Evolutionary conservation across 2,888 invertebrate genomes (phyloP), one percentile per base, ranked within the genome.

Genomic region (Latrodectus hesperus): DNA sequence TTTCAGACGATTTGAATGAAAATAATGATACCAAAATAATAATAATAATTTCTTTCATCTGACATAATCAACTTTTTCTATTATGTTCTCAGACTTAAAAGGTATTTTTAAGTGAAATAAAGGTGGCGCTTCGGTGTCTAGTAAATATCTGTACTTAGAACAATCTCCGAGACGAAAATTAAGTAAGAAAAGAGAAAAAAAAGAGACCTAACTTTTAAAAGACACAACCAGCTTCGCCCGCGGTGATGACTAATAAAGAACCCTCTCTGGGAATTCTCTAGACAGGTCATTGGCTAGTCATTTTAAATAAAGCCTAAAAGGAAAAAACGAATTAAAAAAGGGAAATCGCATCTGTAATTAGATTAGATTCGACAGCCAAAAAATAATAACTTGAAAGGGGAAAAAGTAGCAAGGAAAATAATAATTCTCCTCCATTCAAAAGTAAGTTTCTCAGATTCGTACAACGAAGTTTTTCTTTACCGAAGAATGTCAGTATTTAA

Each of bases 301-400:
- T 16, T 9, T 12, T 17, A 49, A 70, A 38, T n/a, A 67, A 53
- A 70, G 26, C 55, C n/a, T 12, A 26, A 70, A 12, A 12, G 60
- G 70, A 49, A 70, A 10, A 16, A 67, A 70, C 10, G 38, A 68
- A 17, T 10, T 26, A 74, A 74, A 72, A 80, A 80, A 64, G n/a
- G 49, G 52, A 67, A 74, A 82, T 74, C 68, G 74, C 73, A 82
- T 75, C 74, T 12, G 51, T 70, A 82, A 82, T 82, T 82, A 82
- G 82, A 82, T 75, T 74, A 75, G 17, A 38, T 49, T 2, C 22
- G 79, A 51, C 49, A 72, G 67, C 26, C 72, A 26, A 79, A 38
- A 49, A 71, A 49, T n/a, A 71, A 71, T 49, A 71, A 71, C 10
- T 14, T 71, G n/a, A 64, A 67, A 80, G 11, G n/a, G 65, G 64